Evolutionary conservation across 30 jellyfish, hydroid and myxozoan genomes (phyloP), one percentile per base, ranked within the genome.

Genomic region (Hydractinia symbiolongicarpus): DNA sequence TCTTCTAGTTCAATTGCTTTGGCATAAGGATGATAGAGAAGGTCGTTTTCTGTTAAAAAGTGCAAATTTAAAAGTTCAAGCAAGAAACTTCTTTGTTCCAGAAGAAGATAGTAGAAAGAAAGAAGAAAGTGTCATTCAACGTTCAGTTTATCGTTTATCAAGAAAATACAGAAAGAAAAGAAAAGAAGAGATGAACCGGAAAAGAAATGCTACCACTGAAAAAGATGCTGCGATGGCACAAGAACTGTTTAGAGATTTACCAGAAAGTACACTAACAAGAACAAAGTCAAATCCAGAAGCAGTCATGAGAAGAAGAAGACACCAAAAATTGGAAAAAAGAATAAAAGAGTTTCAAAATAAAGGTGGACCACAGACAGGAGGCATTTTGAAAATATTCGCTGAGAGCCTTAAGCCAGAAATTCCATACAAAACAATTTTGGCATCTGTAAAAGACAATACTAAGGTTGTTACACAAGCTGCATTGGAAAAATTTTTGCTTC

Each of bases 11-110:
- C 99, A 93, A 76, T 92, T 93, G 44, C 82, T 88, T 40, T 93
- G 99, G 99, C 96, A 88, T 67, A 88, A 89, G 69, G 99, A 93
- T 80, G 96, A 88, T 80, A 88, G 99, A 61, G 99, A 93, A 69
- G 99, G 99, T 10, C 81, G 96, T 55, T 93, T 93, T 85, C 76
- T 93, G 10, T 71, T 93, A 82, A 88, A 93, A 66, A 85, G 94
- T 81, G 99, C 95, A 4, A 80, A 86, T 82, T 94, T 87, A 71
- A 88, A 84, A 53, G 79, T 88, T 15, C 89, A 83, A 51, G 61
- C 95, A 4, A 79, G 71, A 17, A 93, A 74, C 50, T 92, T 92
- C 84, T 92, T 82, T 79, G 96, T 86, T 21, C 93, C 79, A 60
- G 96, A 86, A 67, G 98, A 92, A 58, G 91, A 90, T 13, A 96